Evolutionary conservation across 2,888 invertebrate species (phyloP).

Genomic region (Pollenia labialis): DNA sequence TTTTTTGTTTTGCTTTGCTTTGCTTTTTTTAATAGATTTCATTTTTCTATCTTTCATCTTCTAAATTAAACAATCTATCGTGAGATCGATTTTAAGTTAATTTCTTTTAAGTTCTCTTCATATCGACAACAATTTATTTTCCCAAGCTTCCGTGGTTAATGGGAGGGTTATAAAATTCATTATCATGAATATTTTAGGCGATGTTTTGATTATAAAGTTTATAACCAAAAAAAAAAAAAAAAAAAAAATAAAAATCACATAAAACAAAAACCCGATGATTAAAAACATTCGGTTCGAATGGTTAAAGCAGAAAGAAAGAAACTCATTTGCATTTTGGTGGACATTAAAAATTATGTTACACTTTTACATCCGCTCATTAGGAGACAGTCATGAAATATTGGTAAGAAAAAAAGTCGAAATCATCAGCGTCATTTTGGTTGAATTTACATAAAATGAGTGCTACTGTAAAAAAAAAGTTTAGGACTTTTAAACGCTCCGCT

Average conservation of each 20-base stretch:
- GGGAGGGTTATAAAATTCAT: slow-evolving; percentile 31
- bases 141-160: slow-evolving; percentile 26
- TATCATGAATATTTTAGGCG: slow-evolving; percentile 31
- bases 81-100: slow-evolving; percentile 22
- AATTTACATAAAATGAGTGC: slow-evolving; percentile 63
- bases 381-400: slow-evolving; percentile 20
- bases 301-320: neutral
- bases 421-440: slow-evolving; percentile 50
- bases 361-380: slow-evolving; percentile 74
- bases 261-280: slow-evolving; percentile 33
- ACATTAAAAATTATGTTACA: slow-evolving; percentile 63
- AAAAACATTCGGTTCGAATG: neutral
- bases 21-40: no score
- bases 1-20: no score
- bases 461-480: slow-evolving; percentile 56
- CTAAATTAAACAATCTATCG: slow-evolving; percentile 5
- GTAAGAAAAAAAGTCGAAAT: slow-evolving; percentile 25
- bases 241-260: neutral
- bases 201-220: slow-evolving; percentile 11
- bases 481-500: slow-evolving; percentile 60
- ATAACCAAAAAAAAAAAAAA: slow-evolving; percentile 17
- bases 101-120: neutral
- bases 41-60: neutral
- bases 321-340: slow-evolving; percentile 57
- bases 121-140: slow-evolving; percentile 4